Evolutionary conservation across 2,888 invertebrate genomes (phyloP).

Genomic region (Morinoia aosen): DNA sequence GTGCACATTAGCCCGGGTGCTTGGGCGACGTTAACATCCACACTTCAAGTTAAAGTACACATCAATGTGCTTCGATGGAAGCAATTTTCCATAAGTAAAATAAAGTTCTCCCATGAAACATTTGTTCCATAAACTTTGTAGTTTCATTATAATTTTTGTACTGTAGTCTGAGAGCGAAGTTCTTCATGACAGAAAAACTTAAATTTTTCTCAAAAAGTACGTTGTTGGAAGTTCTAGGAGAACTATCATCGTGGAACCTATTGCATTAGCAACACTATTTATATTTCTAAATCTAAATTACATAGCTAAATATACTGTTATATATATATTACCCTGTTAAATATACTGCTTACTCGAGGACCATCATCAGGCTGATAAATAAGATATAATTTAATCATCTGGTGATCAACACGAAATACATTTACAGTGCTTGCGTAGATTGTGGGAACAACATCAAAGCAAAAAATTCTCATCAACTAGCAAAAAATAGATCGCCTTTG

Average conservation of each 20-base stretch:
- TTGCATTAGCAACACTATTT: not conserved
- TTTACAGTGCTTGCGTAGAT: not conserved
- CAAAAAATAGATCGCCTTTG: not conserved
- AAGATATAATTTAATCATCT: not conserved
- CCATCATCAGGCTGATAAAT: no score
- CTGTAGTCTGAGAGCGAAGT: not conserved
- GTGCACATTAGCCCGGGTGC: not conserved
- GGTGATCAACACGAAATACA: not conserved
- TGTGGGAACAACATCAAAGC: not conserved
- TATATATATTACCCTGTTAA: no score
- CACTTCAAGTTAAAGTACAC: no score
- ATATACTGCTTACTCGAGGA: no score
- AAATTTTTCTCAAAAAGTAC: not conserved
- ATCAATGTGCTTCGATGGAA: no score
- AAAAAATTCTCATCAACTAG: not conserved
- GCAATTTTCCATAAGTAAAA: no score
- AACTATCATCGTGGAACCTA: not conserved
- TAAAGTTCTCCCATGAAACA: no score
- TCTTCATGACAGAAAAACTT: not conserved
- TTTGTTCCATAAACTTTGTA: no score
- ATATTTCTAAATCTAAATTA: not conserved
- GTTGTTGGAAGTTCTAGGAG: not conserved
- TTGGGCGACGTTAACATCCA: not conserved
- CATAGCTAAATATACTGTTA: no score
- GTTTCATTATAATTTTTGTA: no score